A percentile compares a stretch with the other conserved stretches of the same genome.
phyloP scores from a whole-genome alignment of 2,797 vertebrate genomes.

The Margarornis squamiger region DNA sequence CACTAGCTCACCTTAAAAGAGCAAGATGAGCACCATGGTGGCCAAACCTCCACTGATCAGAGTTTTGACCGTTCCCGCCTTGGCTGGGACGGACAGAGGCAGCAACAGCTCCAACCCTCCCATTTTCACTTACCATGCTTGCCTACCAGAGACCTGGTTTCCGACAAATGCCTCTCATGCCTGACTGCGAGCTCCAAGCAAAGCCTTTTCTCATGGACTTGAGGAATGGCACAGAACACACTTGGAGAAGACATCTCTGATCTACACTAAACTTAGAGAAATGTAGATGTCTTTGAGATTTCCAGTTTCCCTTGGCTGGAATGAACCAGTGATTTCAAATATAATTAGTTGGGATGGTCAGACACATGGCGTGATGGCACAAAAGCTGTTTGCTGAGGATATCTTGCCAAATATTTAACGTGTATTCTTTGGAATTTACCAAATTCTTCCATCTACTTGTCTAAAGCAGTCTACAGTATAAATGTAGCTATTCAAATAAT shows the following conservation, averaged over 20 bases:
- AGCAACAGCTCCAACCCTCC: not conserved
- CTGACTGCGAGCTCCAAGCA: not conserved
- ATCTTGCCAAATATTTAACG: not conserved
- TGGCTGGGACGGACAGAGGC: not conserved
- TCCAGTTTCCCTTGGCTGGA: not conserved
- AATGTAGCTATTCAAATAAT: not conserved
- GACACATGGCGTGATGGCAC: accelerated
- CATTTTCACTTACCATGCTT: accelerated
- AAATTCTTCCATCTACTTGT: not conserved
- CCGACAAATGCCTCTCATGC: not conserved
- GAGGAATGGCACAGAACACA: not conserved
- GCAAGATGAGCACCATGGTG: not conserved
- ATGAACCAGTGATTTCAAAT: not conserved
- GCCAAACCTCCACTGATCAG: not conserved
- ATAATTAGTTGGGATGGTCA: not conserved
- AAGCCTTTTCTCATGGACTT: not conserved
- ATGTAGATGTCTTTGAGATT: not conserved
- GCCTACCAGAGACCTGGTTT: not conserved
- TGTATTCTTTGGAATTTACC: not conserved
- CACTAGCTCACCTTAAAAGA: not conserved
- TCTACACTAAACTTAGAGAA: not conserved
- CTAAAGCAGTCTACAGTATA: not conserved
- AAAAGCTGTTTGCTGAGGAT: not conserved
- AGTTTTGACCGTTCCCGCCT: not conserved
- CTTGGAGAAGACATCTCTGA: not conserved